Conservation (phyloP, 1,140 invertebrate species). For the Drosophila simulans region DNA sequence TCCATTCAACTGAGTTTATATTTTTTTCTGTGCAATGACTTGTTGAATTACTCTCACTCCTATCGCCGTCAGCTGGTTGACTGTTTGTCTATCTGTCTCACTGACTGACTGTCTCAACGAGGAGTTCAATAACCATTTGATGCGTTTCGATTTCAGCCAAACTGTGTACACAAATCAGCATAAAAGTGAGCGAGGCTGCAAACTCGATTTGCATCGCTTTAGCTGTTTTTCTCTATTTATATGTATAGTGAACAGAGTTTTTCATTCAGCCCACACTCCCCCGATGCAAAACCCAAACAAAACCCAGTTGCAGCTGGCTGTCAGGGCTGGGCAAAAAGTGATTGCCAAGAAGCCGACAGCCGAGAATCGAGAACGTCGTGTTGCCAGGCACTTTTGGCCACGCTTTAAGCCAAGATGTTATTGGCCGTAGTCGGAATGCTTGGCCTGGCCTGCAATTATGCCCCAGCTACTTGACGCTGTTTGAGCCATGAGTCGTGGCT, state of each 20-base stretch:
- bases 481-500: constrained; percentile 12
- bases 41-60: constrained; percentile 33
- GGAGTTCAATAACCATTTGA: constrained; percentile 75
- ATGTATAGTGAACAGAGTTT: neutral
- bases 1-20: neutral
- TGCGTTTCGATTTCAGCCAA: constrained; percentile 62
- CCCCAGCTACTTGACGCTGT: constrained; percentile 16
- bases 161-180: constrained; percentile 63
- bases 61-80: neutral
- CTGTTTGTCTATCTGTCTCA: constrained; percentile 10
- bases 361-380: constrained; percentile 31
- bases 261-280: constrained; percentile 23
- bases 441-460: constrained; percentile 21
- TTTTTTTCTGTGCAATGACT: constrained; percentile 37
- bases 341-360: constrained; percentile 46
- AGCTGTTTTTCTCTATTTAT: constrained; percentile 12
- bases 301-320: constrained; percentile 51
- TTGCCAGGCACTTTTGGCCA: constrained; percentile 25
- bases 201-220: constrained; percentile 47
- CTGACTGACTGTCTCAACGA: constrained; percentile 38
- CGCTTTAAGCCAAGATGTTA: constrained; percentile 11
- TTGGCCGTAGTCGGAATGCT: constrained; percentile 5
- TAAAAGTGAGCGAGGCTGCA: constrained; percentile 69
- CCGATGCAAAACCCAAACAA: constrained; percentile 4
- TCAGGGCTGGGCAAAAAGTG: constrained; percentile 73